Percentiles rank a stretch among this genome's conserved stretches.
Evolutionary conservation across 2,797 vertebrate genomes (phyloP).

Genomic region (Taenioides sp.): DNA sequence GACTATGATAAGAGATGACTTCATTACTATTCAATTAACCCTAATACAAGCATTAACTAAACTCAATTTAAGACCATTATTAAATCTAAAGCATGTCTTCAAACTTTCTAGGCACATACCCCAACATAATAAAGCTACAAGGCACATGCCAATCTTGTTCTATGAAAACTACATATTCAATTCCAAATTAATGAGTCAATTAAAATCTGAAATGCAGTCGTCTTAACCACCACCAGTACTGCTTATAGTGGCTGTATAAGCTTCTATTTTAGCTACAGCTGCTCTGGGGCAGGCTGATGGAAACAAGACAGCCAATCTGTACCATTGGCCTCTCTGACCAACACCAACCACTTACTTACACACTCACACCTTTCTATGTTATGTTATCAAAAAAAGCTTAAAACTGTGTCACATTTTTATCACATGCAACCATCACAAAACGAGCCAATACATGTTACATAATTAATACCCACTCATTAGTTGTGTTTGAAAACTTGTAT

Average conservation of each 20-base stretch:
- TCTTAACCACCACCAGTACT: too few species aligned
- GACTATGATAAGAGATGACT: not conserved
- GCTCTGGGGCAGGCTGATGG: too few species aligned
- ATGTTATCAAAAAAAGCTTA: not conserved
- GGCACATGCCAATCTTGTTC: too few species aligned
- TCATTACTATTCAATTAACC: conserved; percentile 9
- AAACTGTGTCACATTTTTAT: not conserved
- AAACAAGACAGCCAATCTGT: too few species aligned
- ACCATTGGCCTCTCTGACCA: too few species aligned
- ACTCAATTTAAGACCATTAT: not conserved
- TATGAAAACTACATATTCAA: too few species aligned
- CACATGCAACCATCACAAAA: not conserved
- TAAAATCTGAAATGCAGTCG: too few species aligned
- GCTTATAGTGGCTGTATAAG: too few species aligned
- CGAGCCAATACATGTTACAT: not conserved
- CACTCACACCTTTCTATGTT: too few species aligned
- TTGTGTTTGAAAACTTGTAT: not conserved
- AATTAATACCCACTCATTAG: conserved; percentile 4
- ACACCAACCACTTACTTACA: too few species aligned
- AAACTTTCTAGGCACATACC: not conserved
- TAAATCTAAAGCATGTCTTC: not conserved
- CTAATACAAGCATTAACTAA: conserved; percentile 2
- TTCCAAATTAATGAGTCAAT: too few species aligned
- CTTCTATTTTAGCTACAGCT: too few species aligned
- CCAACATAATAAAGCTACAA: not conserved